phyloP scores from a whole-genome alignment of 2,797 vertebrate species.

The Enteromius mattozi region DNA sequence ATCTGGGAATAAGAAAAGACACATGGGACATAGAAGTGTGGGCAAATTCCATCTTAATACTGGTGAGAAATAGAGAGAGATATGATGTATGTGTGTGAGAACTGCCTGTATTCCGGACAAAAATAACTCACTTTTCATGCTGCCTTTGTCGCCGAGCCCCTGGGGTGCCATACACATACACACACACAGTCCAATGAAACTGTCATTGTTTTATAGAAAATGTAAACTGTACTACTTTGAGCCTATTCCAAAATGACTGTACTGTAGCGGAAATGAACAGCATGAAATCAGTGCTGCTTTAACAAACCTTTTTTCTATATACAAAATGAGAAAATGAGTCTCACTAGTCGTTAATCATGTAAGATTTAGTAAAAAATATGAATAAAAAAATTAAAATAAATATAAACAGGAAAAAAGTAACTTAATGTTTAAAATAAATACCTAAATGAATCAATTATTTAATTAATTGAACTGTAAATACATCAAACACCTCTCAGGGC shows the following conservation, averaged over 20 bases:
- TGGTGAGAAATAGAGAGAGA: neutral
- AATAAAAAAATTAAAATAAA: neutral
- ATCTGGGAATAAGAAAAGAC: slow-evolving; percentile 10
- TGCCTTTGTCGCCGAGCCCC: slow-evolving; percentile 42
- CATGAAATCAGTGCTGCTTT: neutral
- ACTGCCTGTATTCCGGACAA: slow-evolving; percentile 31
- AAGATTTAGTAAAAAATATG: neutral
- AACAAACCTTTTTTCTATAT: neutral
- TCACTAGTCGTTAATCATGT: too few species aligned
- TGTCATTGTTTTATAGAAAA: slow-evolving; percentile 27
- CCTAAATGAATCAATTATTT: neutral
- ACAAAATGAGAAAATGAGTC: too few species aligned
- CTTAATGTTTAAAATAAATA: neutral
- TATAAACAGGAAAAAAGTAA: neutral
- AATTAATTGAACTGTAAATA: neutral
- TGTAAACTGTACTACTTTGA: slow-evolving; percentile 17
- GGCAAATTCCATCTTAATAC: slow-evolving; percentile 4
- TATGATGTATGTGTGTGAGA: neutral
- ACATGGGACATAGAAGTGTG: neutral
- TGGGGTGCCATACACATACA: slow-evolving; percentile 20
- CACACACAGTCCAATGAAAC: slow-evolving; percentile 15
- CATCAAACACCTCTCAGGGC: neutral
- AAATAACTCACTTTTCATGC: slow-evolving; percentile 56
- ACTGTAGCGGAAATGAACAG: neutral
- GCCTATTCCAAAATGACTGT: neutral